Base-by-base conservation (phyloP, 2,888 invertebrate species). In the Scrobipalpa costella region DNA sequence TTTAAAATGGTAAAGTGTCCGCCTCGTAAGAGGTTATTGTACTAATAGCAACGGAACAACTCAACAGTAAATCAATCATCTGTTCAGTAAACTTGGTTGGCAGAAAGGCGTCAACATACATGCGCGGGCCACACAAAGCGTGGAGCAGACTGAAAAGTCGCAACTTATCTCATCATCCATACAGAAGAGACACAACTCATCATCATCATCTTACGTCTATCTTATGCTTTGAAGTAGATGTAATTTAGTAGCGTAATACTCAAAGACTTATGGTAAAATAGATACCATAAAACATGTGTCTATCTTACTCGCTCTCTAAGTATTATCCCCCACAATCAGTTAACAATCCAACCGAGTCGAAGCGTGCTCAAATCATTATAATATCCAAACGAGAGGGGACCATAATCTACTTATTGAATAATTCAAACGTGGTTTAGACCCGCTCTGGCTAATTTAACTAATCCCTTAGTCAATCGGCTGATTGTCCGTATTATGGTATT, bases 291-390 rank as follows among this genome's bases (percentile, higher is more conserved):
- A 44, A 44, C 44, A 44, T 44, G 44, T n/a, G n/a, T n/a, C n/a
- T 44, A 15, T 40, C 11, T 40, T n/a, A 44, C 44, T 15, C 44
- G 15, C 40, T 15, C 44, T 13, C 9, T 50, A 19, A 8, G 7
- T 19, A 50, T 38, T 50, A 61, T 49, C 55, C 50, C 59, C 61
- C n/a, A 36, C 21, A 52, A 50, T 57, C 59, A 61, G 13, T 52
- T 6, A 60, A 13, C 55, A 21, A 19, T 34, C 34, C 13, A 34
- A 34, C n/a, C 34, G 55, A 15, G 34, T 61, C 66, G 67, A 67
- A 74, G 71, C 76, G 75, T 73, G 76, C 71, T 67, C 49, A 62
- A 63, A 64, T 62, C 58, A 52, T 69, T 67, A 67, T 60, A 58
- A 65, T 63, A 21, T 61, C 66, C 63, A 47, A 60, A 63, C 36